Evolutionary conservation across 2,113 vertebrate species (phyloP).

Genomic region (Montifringilla adamsi): DNA sequence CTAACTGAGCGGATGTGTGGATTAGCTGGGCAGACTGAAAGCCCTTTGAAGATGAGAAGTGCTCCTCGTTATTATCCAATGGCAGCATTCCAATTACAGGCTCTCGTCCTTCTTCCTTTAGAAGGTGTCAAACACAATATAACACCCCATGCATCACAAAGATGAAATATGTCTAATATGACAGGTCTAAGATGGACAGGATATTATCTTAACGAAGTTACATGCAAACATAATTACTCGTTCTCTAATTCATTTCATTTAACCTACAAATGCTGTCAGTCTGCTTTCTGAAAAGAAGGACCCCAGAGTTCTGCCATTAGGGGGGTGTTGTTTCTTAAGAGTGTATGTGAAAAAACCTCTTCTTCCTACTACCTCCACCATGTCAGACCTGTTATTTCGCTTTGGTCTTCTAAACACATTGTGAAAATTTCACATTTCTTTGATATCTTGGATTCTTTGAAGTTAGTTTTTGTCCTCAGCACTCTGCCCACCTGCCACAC

Average conservation of each 20-base stretch:
- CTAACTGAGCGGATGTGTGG: background rate
- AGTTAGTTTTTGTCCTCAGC: background rate
- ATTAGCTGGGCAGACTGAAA: constrained; percentile 23
- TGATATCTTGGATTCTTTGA: background rate
- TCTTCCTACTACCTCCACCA: background rate
- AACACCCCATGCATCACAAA: constrained; percentile 1
- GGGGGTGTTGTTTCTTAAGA: background rate
- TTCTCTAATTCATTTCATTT: constrained; percentile 49
- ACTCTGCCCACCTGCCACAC: background rate
- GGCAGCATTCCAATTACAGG: constrained; percentile 39
- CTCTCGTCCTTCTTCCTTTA: constrained; percentile 24
- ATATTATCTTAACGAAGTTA: constrained; percentile 54
- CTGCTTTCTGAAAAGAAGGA: background rate
- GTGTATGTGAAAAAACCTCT: background rate
- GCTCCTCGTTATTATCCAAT: constrained; percentile 31
- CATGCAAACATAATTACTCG: constrained; percentile 57
- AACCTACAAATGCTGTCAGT: constrained; percentile 6
- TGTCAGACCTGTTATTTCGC: background rate
- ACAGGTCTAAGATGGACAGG: constrained; percentile 54
- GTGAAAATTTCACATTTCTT: background rate
- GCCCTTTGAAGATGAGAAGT: constrained; percentile 47
- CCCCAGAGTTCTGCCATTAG: background rate
- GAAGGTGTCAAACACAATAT: constrained; percentile 53
- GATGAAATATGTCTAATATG: constrained; percentile 45
- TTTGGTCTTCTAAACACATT: background rate